Base-by-base conservation (phyloP, 2,113 vertebrate genomes). In the Ardeotis arabs region DNA sequence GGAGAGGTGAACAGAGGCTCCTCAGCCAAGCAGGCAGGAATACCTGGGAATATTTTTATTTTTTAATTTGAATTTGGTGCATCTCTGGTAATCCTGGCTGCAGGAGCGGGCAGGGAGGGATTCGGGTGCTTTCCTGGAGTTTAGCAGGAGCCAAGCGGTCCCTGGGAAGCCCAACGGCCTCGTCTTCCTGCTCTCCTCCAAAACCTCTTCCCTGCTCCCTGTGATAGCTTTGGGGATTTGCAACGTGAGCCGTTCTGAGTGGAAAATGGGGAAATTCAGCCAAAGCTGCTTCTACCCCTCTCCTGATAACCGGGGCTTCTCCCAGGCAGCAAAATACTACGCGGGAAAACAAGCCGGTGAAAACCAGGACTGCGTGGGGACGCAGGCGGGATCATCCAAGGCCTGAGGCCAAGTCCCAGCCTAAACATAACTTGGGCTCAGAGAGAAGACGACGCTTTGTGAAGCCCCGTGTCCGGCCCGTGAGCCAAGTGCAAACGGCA, bases 381-480 rank as follows among this genome's bases (percentile, higher is more conserved):
- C 62, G 4, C 4, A 6, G 59, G 45, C 28, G n/a, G 47, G 9
- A 35, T 10, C 41, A 7, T 45, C 39, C 39, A 39, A 11, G 39
- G 39, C 44, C 66, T 1, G 29, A 37, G 59, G 17, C 52, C 0
- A 2, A 23, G 21, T 20, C 12, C 39, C 29, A 44, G 39, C 62
- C 28, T n/a, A 10, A 63, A 58, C 2, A 0, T 16, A 17, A 37
- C 23, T 14, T 31, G 29, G 47, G 49, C 35, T 0, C 1, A 29
- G 50, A 4, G 1, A 15, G 45, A 33, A 16, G 19, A 10, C 0
- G 5, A 41, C 7, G 2, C 19, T 28, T 52, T 3, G 37, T 23
- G 37, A 50, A 66, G 50, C 63, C 25, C 12, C 2, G 1, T 9
- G 25, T 25, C 55, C 35, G n/a, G 29, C 50, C 6, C 5, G 0